phyloP scores from a whole-genome alignment of 2,888 invertebrate species.

The Cotesia congregata region DNA sequence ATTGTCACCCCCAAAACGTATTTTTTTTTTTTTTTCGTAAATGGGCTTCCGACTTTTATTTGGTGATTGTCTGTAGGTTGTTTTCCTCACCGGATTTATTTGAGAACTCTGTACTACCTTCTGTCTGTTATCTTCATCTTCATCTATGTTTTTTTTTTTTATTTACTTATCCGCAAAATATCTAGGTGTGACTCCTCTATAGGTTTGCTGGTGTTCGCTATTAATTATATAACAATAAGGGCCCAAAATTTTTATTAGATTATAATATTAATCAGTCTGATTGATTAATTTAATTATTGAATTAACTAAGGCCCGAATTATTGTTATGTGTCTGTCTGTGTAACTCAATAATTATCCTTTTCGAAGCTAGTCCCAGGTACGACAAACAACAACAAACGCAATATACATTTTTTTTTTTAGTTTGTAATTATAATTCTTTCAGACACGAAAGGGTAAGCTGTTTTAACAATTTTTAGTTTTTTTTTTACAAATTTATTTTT shows the following conservation, averaged over 20 bases:
- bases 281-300: slow-evolving; percentile 36
- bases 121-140: neutral
- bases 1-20: slow-evolving; percentile 28
- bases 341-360: slow-evolving; percentile 49
- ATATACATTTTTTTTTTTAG: neutral
- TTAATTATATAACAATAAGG: slow-evolving; percentile 26
- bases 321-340: slow-evolving; percentile 63
- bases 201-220: slow-evolving; percentile 34
- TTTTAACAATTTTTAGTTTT: neutral
- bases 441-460: slow-evolving; percentile 14
- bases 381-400: slow-evolving; percentile 7
- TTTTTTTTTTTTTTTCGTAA: slow-evolving; percentile 33
- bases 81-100: slow-evolving; percentile 30
- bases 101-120: slow-evolving; percentile 9
- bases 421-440: neutral
- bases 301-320: slow-evolving; percentile 42
- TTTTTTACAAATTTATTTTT: neutral
- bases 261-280: slow-evolving; percentile 32
- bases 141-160: slow-evolving; percentile 40
- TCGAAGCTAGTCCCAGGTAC: slow-evolving; percentile 59
- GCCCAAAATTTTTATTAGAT: slow-evolving; percentile 7
- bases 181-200: slow-evolving; percentile 19
- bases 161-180: neutral
- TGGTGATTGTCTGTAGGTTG: slow-evolving; percentile 8
- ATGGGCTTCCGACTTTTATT: slow-evolving; percentile 7